These are phyloP conservation scores for Lithobates sylvaticus DNA, from an alignment of 2,797 vertebrate species.

Conservation along the genomic window DNA sequence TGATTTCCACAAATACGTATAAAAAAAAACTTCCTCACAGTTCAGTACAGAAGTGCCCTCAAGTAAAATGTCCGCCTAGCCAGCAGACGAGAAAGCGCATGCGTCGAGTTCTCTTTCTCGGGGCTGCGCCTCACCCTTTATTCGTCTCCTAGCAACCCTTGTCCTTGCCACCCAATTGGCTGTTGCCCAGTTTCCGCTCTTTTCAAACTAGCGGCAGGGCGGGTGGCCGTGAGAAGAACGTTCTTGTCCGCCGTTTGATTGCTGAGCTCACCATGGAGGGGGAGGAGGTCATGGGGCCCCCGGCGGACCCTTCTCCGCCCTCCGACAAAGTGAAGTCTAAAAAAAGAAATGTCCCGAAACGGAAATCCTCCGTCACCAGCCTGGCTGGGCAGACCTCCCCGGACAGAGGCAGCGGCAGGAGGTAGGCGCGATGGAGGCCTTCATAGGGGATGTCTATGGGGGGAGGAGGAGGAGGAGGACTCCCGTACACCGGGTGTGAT, in stretches of 20 bases:
- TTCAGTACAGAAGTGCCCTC: background rate
- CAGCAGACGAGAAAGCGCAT: background rate
- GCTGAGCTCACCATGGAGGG: conserved; percentile 34
- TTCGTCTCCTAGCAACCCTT: conserved; percentile 35
- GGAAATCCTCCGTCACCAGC: conserved; percentile 47
- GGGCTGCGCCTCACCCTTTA: background rate
- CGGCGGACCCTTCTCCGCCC: conserved; percentile 50
- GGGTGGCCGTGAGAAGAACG: conserved; percentile 32
- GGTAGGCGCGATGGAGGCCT: background rate
- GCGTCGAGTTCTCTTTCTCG: background rate
- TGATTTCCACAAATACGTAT: no score
- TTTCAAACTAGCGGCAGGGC: conserved; percentile 55
- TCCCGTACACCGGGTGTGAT: no score
- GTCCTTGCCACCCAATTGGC: conserved; percentile 40
- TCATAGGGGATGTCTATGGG: background rate
- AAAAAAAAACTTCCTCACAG: background rate
- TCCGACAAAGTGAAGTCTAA: conserved; percentile 32
- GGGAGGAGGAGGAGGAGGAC: no score
- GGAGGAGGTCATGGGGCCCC: conserved; percentile 55
- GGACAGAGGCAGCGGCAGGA: conserved; percentile 36
- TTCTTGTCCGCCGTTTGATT: conserved; percentile 5
- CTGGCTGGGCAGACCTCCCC: conserved; percentile 21
- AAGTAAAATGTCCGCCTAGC: conserved; percentile 5
- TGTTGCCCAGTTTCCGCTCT: conserved; percentile 32
- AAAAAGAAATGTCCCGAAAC: conserved; percentile 40